phyloP scores from a whole-genome alignment of 2,113 vertebrate genomes.

The Silurus meridionalis region DNA sequence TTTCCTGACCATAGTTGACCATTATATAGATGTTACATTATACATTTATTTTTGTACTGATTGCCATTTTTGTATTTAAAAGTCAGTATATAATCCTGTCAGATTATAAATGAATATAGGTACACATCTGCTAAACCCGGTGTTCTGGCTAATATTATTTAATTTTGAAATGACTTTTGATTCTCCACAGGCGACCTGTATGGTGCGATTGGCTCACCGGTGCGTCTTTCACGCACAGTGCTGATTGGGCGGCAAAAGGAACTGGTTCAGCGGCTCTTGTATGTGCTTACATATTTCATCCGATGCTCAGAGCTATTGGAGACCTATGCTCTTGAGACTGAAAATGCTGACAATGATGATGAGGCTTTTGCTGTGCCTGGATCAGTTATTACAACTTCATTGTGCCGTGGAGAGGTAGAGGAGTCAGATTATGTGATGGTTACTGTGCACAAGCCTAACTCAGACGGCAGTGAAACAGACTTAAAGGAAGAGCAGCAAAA shows the following conservation, averaged over 20 bases:
- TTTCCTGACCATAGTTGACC: too few species aligned
- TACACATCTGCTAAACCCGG: too few species aligned
- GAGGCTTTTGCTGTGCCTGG: slow-evolving; percentile 95
- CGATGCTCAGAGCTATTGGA: slow-evolving; percentile 97
- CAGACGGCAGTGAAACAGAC: slow-evolving; percentile 66
- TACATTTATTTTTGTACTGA: background rate
- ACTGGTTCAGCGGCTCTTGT: slow-evolving; percentile 92
- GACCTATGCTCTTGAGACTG: slow-evolving; percentile 88
- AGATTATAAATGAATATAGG: background rate
- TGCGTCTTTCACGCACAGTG: slow-evolving; percentile 89
- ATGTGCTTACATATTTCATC: slow-evolving; percentile 97
- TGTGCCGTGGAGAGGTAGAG: slow-evolving; percentile 94
- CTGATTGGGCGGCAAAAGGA: slow-evolving; percentile 92
- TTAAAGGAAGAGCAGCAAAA: slow-evolving; percentile 70
- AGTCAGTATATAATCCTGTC: background rate
- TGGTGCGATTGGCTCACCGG: slow-evolving; percentile 93
- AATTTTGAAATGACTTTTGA: background rate
- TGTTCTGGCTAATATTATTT: background rate
- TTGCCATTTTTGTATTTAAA: background rate
- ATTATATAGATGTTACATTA: background rate
- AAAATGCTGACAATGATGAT: slow-evolving; percentile 72
- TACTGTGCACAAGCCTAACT: slow-evolving; percentile 90
- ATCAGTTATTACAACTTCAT: slow-evolving; percentile 93
- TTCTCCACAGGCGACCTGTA: slow-evolving; percentile 86
- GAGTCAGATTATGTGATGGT: slow-evolving; percentile 96